Conservation (phyloP, 2,888 invertebrate genomes). For the Cephus pulcher region DNA sequence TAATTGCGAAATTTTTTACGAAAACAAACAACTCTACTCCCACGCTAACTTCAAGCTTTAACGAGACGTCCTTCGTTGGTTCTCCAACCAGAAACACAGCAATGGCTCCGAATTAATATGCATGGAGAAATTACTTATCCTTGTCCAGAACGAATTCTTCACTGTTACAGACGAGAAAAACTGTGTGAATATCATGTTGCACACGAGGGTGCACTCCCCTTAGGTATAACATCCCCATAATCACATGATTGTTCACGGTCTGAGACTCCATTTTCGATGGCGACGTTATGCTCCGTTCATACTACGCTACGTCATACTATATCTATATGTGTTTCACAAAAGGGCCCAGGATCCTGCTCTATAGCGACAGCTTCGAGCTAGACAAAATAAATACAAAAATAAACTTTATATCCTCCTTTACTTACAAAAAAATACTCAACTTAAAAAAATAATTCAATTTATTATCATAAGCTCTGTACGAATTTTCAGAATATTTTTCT, state of each 20-base stretch:
- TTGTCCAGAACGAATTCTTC: slow-evolving; percentile 9
- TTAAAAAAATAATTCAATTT: neutral
- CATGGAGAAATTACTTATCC: slow-evolving; percentile 40
- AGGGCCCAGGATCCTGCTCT: neutral
- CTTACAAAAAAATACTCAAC: too few relatives aligned
- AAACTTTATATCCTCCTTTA: too few relatives aligned
- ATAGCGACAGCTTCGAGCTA: neutral
- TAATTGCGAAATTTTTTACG: neutral
- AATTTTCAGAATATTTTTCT: neutral
- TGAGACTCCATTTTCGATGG: slow-evolving; percentile 32
- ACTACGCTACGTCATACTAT: neutral
- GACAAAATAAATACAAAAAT: neutral
- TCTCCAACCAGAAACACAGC: neutral
- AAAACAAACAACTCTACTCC: neutral
- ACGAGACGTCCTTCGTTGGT: neutral
- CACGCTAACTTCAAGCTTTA: slow-evolving; percentile 9
- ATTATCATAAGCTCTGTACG: neutral
- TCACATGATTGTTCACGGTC: slow-evolving; percentile 33
- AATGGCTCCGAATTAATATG: slow-evolving; percentile 25
- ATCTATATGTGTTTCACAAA: neutral
- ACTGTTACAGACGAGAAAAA: neutral
- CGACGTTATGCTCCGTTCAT: neutral
- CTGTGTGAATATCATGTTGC: slow-evolving; percentile 26
- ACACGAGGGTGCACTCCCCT: slow-evolving; percentile 17
- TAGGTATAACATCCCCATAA: slow-evolving; percentile 29